Evolutionary conservation across 1,140 invertebrate species (phyloP).

Genomic region (Drosophila nigrodunni): DNA sequence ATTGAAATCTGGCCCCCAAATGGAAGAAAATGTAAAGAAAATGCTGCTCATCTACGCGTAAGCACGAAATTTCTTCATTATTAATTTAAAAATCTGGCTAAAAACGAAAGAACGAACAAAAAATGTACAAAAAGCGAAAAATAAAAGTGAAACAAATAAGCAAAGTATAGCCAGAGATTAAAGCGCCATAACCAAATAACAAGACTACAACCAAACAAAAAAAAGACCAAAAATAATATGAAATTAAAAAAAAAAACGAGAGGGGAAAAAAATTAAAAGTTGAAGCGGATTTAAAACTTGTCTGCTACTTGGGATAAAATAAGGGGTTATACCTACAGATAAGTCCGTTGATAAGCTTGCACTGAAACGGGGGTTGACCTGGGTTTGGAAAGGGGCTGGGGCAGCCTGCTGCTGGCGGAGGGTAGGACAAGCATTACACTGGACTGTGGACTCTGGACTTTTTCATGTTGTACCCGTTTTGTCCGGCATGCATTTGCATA

Average conservation of each 20-base stretch:
- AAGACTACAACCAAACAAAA: conserved; percentile 50
- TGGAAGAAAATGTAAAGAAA: conserved; percentile 2
- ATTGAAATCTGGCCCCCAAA: conserved; percentile 48
- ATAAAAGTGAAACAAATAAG: conserved; percentile 57
- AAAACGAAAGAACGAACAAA: conserved; percentile 5
- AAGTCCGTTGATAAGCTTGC: not conserved
- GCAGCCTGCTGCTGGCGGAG: too few relatives aligned
- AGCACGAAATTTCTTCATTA: conserved; percentile 72
- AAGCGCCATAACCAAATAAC: conserved; percentile 70
- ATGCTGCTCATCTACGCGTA: conserved; percentile 46
- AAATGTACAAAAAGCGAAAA: conserved; percentile 39
- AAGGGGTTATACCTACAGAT: conserved; percentile 12
- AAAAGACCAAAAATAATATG: conserved; percentile 7
- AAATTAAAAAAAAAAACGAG: conserved; percentile 4
- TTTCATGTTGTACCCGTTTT: not conserved
- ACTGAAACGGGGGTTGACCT: not conserved
- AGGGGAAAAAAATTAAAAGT: conserved; percentile 17
- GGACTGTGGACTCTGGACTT: not conserved
- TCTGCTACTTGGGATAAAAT: not conserved
- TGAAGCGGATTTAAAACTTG: conserved; percentile 24
- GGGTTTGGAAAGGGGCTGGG: not conserved
- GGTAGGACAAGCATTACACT: not conserved
- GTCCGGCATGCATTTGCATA: conserved; percentile 75
- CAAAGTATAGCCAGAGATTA: conserved; percentile 52
- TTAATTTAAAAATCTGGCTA: conserved; percentile 56